Evolutionary conservation across 1,140 invertebrate genomes (phyloP).

Genomic region (Lasioglossum albipes): DNA sequence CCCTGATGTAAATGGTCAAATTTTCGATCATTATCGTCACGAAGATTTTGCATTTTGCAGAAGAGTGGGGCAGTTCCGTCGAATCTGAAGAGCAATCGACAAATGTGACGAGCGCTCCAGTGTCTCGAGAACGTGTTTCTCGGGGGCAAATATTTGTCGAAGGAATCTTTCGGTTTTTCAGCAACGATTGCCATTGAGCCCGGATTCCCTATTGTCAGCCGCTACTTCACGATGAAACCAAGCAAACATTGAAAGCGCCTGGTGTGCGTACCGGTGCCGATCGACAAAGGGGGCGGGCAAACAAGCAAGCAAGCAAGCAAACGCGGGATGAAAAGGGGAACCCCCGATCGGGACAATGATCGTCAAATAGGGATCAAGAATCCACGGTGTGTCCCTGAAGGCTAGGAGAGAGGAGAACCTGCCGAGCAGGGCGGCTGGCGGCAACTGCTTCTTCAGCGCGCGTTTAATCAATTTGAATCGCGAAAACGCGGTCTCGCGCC

Average conservation of each 20-base stretch:
- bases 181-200: too few relatives aligned
- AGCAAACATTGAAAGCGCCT: background rate
- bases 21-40: too few relatives aligned
- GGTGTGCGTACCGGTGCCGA: background rate
- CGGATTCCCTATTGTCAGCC: background rate
- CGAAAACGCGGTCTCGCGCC: conserved; percentile 33
- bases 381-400: background rate
- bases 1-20: too few relatives aligned
- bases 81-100: too few relatives aligned
- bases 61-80: too few relatives aligned
- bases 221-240: background rate
- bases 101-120: too few relatives aligned
- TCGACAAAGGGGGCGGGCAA: background rate
- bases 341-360: background rate
- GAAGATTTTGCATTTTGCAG: too few relatives aligned
- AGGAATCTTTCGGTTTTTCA: too few relatives aligned
- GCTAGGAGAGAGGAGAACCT: background rate
- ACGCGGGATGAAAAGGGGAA: background rate
- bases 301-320: background rate
- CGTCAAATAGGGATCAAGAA: background rate
- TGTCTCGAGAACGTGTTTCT: too few relatives aligned
- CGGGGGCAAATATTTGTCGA: too few relatives aligned
- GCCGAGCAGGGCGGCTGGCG: background rate
- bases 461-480: conserved; percentile 60
- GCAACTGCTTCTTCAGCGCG: conserved; percentile 14